These are phyloP conservation scores for Kryptopterus vitreolus DNA, from an alignment of 2,797 vertebrate species.

Conservation along the genomic window DNA sequence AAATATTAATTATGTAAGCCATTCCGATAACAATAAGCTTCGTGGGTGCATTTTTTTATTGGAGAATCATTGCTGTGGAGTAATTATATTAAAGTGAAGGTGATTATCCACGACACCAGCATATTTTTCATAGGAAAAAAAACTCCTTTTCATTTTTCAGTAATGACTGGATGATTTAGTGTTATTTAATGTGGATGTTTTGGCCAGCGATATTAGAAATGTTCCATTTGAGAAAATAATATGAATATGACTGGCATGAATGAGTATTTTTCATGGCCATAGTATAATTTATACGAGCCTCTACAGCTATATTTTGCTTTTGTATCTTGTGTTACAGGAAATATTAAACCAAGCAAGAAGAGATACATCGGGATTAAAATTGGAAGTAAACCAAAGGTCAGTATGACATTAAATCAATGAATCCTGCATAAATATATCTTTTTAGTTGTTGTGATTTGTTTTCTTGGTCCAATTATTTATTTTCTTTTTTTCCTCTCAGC, in stretches of 20 bases:
- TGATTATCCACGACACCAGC: too few relatives aligned
- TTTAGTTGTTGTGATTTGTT: not conserved
- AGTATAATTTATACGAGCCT: not conserved
- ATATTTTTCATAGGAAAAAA: too few relatives aligned
- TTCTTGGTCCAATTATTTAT: not conserved
- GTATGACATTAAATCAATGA: slow-evolving; percentile 39
- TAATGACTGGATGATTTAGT: too few relatives aligned
- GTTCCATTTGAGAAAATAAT: not conserved
- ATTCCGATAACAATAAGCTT: too few relatives aligned
- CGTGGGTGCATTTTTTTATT: too few relatives aligned
- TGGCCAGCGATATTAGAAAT: not conserved
- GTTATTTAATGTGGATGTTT: not conserved
- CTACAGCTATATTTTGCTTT: not conserved
- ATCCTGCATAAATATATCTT: not conserved
- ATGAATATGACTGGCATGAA: not conserved
- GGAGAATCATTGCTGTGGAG: too few relatives aligned
- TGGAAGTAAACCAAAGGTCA: slow-evolving; percentile 95
- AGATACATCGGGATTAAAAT: slow-evolving; percentile 83
- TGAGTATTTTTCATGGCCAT: not conserved
- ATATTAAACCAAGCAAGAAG: slow-evolving; percentile 88
- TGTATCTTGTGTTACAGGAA: slow-evolving; percentile 73
- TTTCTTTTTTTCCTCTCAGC: slow-evolving; percentile 64
- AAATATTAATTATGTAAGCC: too few relatives aligned
- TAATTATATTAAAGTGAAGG: too few relatives aligned
- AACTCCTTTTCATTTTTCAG: too few relatives aligned